Evolutionary conservation across 2,797 vertebrate species (phyloP).

Genomic region (Petrocephalus sullivani): DNA sequence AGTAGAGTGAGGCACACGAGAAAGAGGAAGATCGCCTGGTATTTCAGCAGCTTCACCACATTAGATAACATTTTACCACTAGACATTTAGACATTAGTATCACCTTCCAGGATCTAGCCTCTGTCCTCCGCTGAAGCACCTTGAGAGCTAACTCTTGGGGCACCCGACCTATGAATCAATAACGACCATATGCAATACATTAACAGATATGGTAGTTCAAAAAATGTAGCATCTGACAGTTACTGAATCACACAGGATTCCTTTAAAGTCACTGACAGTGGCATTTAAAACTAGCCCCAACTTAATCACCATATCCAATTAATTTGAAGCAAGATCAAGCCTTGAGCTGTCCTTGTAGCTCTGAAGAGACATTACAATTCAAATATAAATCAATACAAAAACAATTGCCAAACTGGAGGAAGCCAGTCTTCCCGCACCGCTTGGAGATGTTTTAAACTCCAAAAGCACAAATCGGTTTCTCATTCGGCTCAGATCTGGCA

Average conservation of each 20-base stretch:
- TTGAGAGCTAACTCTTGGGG: background rate
- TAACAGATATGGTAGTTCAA: background rate
- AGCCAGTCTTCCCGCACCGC: background rate
- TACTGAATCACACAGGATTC: background rate
- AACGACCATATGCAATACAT: background rate
- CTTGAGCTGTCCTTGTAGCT: background rate
- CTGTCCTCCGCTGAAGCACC: background rate
- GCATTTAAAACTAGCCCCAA: background rate
- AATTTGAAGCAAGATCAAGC: background rate
- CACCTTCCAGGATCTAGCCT: background rate
- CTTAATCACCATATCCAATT: background rate
- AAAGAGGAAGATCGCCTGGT: no score
- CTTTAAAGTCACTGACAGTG: background rate
- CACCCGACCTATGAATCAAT: background rate
- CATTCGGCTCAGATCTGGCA: background rate
- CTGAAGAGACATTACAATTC: slow-evolving; percentile 4
- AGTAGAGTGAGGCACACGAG: background rate
- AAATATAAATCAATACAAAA: background rate
- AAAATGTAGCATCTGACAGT: background rate
- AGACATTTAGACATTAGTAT: no score
- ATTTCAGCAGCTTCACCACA: background rate
- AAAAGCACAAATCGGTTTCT: background rate
- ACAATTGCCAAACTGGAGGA: background rate
- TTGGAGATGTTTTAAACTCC: background rate
- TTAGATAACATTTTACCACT: background rate